A percentile compares a stretch with the other conserved stretches of the same genome.
These are phyloP conservation scores for Dione juno DNA, from an alignment of 2,888 invertebrate genomes.

Conservation along the genomic window DNA sequence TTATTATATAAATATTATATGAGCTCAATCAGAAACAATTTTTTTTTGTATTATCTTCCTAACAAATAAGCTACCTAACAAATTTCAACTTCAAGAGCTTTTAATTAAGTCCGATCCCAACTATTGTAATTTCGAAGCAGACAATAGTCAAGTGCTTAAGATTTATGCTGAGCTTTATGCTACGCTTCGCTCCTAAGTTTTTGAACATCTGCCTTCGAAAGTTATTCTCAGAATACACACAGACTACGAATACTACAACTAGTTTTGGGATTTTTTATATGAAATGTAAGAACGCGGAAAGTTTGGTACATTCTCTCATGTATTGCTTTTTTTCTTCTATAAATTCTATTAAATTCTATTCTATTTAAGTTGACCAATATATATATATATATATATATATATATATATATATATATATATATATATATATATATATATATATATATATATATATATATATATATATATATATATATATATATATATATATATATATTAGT, in stretches of 20 bases:
- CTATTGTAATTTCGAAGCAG: slow-evolving; percentile 27
- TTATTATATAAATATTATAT: background rate
- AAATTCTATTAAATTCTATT: too few species aligned
- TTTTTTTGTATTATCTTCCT: background rate
- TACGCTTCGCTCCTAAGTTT: slow-evolving; percentile 24
- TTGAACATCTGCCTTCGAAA: slow-evolving; percentile 30
- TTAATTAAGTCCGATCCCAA: slow-evolving; percentile 28
- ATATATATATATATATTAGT: too few species aligned
- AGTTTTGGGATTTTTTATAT: too few species aligned
- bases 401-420: too few species aligned
- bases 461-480: too few species aligned
- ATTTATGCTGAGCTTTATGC: slow-evolving; percentile 30
- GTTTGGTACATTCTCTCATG: too few species aligned
- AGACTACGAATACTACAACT: background rate
- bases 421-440: too few species aligned
- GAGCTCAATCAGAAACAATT: background rate
- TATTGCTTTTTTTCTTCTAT: too few species aligned
- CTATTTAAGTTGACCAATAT: too few species aligned
- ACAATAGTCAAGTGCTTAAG: slow-evolving; percentile 29
- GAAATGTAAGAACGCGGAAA: too few species aligned
- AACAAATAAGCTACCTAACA: background rate
- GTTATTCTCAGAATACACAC: slow-evolving; percentile 3
- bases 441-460: too few species aligned
- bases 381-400: too few species aligned
- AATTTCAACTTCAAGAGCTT: background rate